A percentile compares a stretch with the other conserved stretches of the same genome.
Evolutionary conservation across 2,888 invertebrate genomes (phyloP).

Genomic region (Sthenelais limicola): DNA sequence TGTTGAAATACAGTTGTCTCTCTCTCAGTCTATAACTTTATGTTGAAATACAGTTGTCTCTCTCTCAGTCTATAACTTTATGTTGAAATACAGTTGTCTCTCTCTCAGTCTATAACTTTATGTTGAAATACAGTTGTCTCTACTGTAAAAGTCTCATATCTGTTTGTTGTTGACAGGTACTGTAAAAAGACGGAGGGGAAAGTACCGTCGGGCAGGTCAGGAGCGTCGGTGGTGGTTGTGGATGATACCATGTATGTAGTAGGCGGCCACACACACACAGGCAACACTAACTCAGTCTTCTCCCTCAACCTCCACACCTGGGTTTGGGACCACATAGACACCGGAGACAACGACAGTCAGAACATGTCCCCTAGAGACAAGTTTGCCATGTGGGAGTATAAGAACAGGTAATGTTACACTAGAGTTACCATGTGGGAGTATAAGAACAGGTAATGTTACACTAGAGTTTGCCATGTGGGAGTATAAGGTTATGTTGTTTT

Average conservation of each 20-base stretch:
- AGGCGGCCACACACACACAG: slow-evolving; percentile 63
- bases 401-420: slow-evolving; percentile 62
- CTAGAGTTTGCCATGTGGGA: slow-evolving; percentile 57
- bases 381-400: slow-evolving; percentile 58
- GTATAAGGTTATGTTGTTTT: slow-evolving; percentile 61
- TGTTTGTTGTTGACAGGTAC: too few relatives aligned
- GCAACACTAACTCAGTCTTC: slow-evolving; percentile 61
- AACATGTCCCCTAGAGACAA: slow-evolving; percentile 66
- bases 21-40: too few relatives aligned
- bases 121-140: too few relatives aligned
- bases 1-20: too few relatives aligned
- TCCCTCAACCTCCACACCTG: slow-evolving; percentile 61
- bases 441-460: slow-evolving; percentile 61
- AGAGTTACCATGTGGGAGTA: slow-evolving; percentile 58
- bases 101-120: too few relatives aligned
- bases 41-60: too few relatives aligned
- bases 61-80: too few relatives aligned
- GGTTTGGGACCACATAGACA: slow-evolving; percentile 58
- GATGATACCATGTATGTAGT: slow-evolving; percentile 64
- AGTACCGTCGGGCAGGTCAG: slow-evolving; percentile 65
- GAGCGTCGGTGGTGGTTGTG: slow-evolving; percentile 61
- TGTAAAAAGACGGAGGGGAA: slow-evolving; percentile 52
- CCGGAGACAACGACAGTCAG: slow-evolving; percentile 23
- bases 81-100: too few relatives aligned
- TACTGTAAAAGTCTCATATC: too few relatives aligned